Evolutionary conservation across 2,888 invertebrate genomes (phyloP).

Genomic region (Lasioglossum marginatum): DNA sequence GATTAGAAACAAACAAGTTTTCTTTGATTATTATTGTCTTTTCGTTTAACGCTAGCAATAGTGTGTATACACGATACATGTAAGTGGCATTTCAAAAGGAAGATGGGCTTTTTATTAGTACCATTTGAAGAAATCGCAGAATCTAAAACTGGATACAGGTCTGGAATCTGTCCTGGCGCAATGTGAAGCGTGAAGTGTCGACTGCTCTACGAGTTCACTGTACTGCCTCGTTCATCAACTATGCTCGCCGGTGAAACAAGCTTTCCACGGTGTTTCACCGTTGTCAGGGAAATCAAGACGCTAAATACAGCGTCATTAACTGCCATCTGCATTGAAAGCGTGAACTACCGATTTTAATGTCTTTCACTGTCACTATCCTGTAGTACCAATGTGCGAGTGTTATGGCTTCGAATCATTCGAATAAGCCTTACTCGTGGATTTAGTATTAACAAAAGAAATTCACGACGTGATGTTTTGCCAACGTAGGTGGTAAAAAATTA

Average conservation of each 20-base stretch:
- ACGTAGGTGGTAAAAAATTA: no score
- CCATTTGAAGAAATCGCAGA: not conserved
- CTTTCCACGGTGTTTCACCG: not conserved
- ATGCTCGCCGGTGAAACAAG: not conserved
- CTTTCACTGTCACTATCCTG: not conserved
- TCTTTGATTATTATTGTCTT: no score
- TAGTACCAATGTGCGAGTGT: not conserved
- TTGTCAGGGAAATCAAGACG: not conserved
- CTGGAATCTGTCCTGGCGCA: not conserved
- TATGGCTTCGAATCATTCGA: not conserved
- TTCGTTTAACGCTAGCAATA: not conserved
- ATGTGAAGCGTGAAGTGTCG: not conserved
- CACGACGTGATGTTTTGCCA: not conserved
- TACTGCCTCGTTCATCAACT: not conserved
- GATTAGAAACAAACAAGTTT: no score
- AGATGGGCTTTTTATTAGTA: not conserved
- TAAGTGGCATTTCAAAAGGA: not conserved
- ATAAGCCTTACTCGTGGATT: not conserved
- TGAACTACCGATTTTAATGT: not conserved
- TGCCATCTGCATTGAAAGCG: not conserved
- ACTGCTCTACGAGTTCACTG: not conserved
- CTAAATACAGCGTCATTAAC: slow-evolving; percentile 1
- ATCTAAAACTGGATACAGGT: not conserved
- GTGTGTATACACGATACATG: not conserved
- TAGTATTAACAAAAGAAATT: not conserved